A percentile compares a stretch with the other conserved stretches of the same genome.
These are phyloP conservation scores for Microtus montanus DNA, from an alignment of 2,113 vertebrate species.

Conservation along the genomic window DNA sequence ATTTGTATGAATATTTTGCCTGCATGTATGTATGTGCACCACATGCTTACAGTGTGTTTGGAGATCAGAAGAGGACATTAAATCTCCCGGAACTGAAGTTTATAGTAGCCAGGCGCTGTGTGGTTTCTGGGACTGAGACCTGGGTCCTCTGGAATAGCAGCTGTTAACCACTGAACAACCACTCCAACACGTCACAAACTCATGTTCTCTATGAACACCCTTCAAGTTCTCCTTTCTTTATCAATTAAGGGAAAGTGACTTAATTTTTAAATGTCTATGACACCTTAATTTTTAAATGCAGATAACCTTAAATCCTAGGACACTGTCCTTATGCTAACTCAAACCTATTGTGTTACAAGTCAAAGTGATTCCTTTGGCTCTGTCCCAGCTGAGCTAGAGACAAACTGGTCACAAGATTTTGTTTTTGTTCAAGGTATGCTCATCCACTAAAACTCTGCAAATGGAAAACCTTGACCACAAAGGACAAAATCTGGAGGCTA, in stretches of 20 bases:
- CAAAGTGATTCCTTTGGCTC: constrained; percentile 22
- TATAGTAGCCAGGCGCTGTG: background rate
- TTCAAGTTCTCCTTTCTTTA: too few species aligned
- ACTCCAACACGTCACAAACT: background rate
- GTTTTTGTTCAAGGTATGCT: constrained; percentile 34
- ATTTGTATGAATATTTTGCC: background rate
- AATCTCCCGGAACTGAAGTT: background rate
- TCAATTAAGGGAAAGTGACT: too few species aligned
- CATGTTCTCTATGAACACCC: too few species aligned
- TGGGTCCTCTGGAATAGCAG: background rate
- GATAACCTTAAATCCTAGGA: background rate
- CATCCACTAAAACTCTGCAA: background rate
- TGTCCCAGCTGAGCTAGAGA: background rate
- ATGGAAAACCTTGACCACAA: constrained; percentile 15
- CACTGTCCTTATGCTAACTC: background rate
- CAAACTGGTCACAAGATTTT: background rate
- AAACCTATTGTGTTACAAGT: constrained; percentile 21
- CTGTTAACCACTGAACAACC: too few species aligned
- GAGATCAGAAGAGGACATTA: background rate
- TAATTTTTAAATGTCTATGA: background rate
- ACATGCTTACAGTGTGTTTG: background rate
- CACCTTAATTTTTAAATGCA: background rate
- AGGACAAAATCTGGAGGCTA: background rate
- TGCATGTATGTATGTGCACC: background rate
- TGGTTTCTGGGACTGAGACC: background rate